phyloP scores from a whole-genome alignment of 2,888 invertebrate genomes.

The Erebia aethiops region DNA sequence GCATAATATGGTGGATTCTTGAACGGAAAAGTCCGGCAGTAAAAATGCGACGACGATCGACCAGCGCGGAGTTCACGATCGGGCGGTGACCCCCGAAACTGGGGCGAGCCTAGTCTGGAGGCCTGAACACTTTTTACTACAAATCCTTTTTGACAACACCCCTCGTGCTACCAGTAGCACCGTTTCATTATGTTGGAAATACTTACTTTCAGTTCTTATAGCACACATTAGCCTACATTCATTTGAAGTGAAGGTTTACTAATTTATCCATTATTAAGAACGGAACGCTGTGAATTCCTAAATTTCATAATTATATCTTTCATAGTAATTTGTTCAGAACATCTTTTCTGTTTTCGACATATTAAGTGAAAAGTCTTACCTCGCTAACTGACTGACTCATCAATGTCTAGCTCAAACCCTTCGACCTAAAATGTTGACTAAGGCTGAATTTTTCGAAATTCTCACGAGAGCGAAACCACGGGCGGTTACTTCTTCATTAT shows the following conservation, averaged over 20 bases:
- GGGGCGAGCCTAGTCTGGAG: constrained; percentile 67
- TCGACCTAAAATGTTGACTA: no score
- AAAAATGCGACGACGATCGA: constrained; percentile 43
- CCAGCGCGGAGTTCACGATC: constrained; percentile 72
- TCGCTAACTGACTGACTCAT: no score
- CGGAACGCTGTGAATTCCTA: no score
- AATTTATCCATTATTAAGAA: neutral
- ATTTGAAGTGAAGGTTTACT: neutral
- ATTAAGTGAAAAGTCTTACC: no score
- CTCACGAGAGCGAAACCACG: no score
- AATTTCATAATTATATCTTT: no score
- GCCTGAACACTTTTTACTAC: constrained; percentile 45
- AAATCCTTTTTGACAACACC: constrained; percentile 30
- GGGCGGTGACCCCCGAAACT: constrained; percentile 77
- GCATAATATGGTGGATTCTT: constrained; percentile 25
- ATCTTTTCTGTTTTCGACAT: no score
- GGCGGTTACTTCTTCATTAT: no score
- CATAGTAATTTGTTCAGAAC: no score
- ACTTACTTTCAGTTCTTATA: constrained; percentile 12
- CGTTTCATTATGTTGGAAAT: constrained; percentile 13
- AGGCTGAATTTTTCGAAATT: no score
- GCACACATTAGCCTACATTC: constrained; percentile 16
- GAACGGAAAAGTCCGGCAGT: constrained; percentile 32
- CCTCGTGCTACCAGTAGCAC: neutral
- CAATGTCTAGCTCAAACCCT: no score